A percentile compares a stretch with the other conserved stretches of the same genome.
These are phyloP conservation scores for Tenebrio molitor DNA, from an alignment of 1,140 invertebrate genomes.

Conservation along the genomic window DNA sequence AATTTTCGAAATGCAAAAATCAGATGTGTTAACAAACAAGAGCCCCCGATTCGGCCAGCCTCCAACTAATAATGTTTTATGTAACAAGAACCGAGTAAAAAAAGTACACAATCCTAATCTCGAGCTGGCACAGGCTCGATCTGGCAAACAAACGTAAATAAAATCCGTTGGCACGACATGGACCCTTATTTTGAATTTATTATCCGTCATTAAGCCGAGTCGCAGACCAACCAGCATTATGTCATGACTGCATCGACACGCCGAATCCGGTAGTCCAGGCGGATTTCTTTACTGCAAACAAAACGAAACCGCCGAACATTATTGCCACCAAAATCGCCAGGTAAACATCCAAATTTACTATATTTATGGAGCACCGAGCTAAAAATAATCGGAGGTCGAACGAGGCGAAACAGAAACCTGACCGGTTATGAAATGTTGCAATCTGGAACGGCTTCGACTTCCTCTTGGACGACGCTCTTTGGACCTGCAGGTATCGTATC, in stretches of 20 bases:
- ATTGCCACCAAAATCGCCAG: too few relatives aligned
- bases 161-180: constrained; percentile 6
- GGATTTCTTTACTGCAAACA: too few relatives aligned
- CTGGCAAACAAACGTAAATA: constrained; percentile 14
- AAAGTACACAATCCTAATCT: background rate
- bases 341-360: too few relatives aligned
- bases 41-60: too few relatives aligned
- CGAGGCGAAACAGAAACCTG: background rate
- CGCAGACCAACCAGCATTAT: background rate
- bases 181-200: constrained; percentile 7
- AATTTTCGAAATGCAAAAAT: too few relatives aligned
- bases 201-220: constrained; percentile 1
- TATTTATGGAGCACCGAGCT: background rate
- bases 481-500: background rate
- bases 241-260: constrained; percentile 21
- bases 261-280: background rate
- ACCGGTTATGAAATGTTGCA: too few relatives aligned
- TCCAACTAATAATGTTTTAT: too few relatives aligned
- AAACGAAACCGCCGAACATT: background rate
- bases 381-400: background rate
- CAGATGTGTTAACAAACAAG: too few relatives aligned
- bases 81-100: constrained; percentile 13
- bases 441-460: too few relatives aligned
- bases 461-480: background rate
- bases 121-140: constrained; percentile 15